These are phyloP conservation scores for Eumaeus atala DNA, from an alignment of 1,140 invertebrate genomes.

Conservation along the genomic window DNA sequence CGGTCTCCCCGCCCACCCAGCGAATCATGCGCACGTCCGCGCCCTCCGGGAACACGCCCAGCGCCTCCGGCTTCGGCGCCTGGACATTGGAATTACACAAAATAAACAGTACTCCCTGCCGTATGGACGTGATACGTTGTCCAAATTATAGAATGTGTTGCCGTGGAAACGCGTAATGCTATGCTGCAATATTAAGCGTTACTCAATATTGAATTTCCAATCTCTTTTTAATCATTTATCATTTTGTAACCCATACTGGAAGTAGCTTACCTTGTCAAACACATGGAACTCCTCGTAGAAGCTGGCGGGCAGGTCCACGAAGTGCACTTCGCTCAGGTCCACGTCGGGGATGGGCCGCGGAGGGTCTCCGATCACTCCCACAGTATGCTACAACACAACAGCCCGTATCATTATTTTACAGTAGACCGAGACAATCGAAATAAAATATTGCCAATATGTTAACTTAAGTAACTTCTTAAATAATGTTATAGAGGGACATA, in stretches of 20 bases:
- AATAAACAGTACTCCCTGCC: too few relatives aligned
- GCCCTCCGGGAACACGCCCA: conserved; percentile 73
- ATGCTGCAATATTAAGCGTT: background rate
- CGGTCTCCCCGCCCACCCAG: conserved; percentile 81
- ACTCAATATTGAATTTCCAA: conserved; percentile 3
- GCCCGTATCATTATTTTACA: background rate
- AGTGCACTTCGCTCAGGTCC: conserved; percentile 70
- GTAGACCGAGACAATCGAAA: too few relatives aligned
- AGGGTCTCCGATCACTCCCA: conserved; percentile 77
- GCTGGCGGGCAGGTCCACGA: conserved; percentile 63
- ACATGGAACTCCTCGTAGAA: conserved; percentile 65
- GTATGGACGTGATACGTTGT: too few relatives aligned
- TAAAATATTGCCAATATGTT: too few relatives aligned
- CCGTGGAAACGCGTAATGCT: too few relatives aligned
- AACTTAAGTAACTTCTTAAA: background rate
- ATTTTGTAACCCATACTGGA: too few relatives aligned
- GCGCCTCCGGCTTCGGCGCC: conserved; percentile 76
- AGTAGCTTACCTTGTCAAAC: conserved; percentile 54
- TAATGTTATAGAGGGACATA: too few relatives aligned
- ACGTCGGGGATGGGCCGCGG: conserved; percentile 74
- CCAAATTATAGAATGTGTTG: too few relatives aligned
- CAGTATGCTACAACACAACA: conserved; percentile 73
- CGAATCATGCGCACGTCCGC: conserved; percentile 64
- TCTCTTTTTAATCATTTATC: too few relatives aligned
- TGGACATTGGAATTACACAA: conserved; percentile 29